Base-by-base conservation (phyloP, 2,888 invertebrate genomes). In the Apamea epomidion region DNA sequence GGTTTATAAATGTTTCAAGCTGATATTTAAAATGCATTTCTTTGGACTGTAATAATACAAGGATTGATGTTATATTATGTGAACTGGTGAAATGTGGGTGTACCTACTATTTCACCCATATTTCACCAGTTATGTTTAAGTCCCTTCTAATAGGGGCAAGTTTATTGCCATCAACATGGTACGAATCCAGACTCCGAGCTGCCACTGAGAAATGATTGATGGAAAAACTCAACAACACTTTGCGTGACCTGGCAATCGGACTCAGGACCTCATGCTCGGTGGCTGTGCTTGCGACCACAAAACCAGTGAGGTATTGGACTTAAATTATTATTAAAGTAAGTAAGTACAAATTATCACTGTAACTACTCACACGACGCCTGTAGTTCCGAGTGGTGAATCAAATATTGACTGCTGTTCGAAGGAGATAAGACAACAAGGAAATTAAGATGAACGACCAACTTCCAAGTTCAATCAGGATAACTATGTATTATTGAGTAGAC, bases 381-480 rank as follows among this genome's bases (percentile, higher is more conserved):
- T 48, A 32, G 45, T 58, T 69, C 12, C 32, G 8, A 76, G 51
- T 62, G 65, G 18, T 69, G 54, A 69, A 78, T 87, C 64, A 74
- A 84, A 80, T 80, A 85, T 87, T 84, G 78, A 78, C 65, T 29
- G 32, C 29, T 73, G 87, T 72, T 87, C 48, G 60, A 69, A 42
- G 68, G 29, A 77, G 75, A 70, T 83, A 72, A 65, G 76, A 25
- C 76, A 62, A 51, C 71, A 74, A 80, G 72, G 48, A 87, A 85
- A 75, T 80, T 80, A 84, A 87, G 87, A 85, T 87, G 51, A 80
- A 87, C 65, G 76, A 62, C 65, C 42, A 80, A 84, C 72, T 81
- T 80, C 72, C 73, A 82, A 84, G 60, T 84, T 80, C 74, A 76
- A 77, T 87, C 80, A 45, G 81, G 76, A 67, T 60, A 68, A 60